These are phyloP conservation scores for Cynopterus sphinx DNA, from an alignment of 2,797 vertebrate species.

Conservation along the genomic window DNA sequence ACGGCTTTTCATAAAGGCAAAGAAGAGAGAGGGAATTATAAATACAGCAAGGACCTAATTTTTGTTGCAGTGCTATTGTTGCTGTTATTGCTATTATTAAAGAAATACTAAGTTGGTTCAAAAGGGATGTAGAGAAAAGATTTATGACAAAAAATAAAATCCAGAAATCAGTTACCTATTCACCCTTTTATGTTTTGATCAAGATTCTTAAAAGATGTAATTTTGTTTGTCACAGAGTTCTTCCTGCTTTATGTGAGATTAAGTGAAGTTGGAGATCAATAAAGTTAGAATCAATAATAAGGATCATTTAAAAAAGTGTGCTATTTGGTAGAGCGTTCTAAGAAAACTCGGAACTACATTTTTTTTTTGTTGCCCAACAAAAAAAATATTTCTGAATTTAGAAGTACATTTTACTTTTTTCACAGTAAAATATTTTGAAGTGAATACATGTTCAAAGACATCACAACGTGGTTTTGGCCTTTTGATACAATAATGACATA, in stretches of 20 bases:
- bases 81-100: background rate
- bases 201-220: background rate
- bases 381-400: background rate
- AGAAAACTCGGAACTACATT: background rate
- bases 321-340: background rate
- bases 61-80: background rate
- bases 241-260: background rate
- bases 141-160: constrained; percentile 1
- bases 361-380: background rate
- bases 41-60: accelerated
- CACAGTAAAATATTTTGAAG: background rate
- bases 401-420: background rate
- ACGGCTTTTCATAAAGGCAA: background rate
- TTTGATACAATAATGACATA: background rate
- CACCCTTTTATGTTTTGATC: background rate
- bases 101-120: background rate
- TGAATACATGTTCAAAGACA: background rate
- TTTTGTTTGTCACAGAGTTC: background rate
- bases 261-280: background rate
- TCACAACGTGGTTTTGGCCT: background rate
- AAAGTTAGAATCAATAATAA: background rate
- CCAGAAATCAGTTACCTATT: background rate
- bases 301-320: background rate
- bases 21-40: background rate
- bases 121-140: background rate